Evolutionary conservation across 2,888 invertebrate genomes (phyloP), one percentile per base, ranked within the genome.

Genomic region (Ectemnius lituratus): DNA sequence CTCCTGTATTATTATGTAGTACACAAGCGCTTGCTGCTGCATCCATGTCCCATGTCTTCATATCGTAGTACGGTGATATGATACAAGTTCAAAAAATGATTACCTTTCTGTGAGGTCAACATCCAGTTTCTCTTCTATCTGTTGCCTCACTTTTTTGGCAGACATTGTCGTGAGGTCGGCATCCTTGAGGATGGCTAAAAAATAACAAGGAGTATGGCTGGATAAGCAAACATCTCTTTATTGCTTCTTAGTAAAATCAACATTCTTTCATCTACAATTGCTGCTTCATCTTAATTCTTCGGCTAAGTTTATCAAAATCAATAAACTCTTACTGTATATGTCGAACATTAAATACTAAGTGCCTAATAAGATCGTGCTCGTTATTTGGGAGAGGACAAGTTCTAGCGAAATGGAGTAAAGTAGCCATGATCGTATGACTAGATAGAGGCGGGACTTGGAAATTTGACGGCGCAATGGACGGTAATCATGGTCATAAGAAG

Each of bases 71-170:
- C 11, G 45, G 4, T 4, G 14, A 16, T 47, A 62, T 6, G 4
- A 62, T 46, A 14, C 6, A 20, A 18, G 11, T 45, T 37, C 3
- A 27, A 67, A 8, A 23, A 6, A 2, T 20, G 18, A 70, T 83
- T 91, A 93, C 93, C 93, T 93, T 82, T 92, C 93, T 6, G 94
- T 92, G 60, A 98, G 92, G 84, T 97, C 96, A 63, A 94, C 92
- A 49, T 94, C 95, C 8, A 97, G 92, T 85, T 95, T 95, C 82
- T 95, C 94, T 90, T 98, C 97, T 80, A 98, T 92, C 87, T 96
- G 95, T 89, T 95, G 95, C 60, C 98, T 94, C 16, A 98, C 97
- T 90, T 97, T 97, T 89, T 98, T 98, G 6, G 97, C 95, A 3
- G 98, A 96, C 80, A 96, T 95, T 67, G 94, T 94, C 8, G 95